Evolutionary conservation across 2,888 invertebrate species (phyloP).

Genomic region (Amiota communis): DNA sequence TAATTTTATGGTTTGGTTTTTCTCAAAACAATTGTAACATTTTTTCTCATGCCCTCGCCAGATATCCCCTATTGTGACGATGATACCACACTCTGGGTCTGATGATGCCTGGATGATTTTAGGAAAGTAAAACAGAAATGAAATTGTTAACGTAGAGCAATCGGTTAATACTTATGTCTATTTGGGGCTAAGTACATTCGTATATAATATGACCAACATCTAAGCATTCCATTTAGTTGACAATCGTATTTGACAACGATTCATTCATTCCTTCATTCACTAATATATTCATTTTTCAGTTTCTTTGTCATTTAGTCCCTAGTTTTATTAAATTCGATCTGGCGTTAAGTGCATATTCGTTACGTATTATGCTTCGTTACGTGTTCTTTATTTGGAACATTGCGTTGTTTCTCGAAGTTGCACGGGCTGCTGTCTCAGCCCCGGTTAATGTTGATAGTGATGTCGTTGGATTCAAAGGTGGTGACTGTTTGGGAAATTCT

Average conservation of each 20-base stretch:
- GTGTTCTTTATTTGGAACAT: neutral
- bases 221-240: conserved; percentile 59
- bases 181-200: neutral
- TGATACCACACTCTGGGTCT: neutral
- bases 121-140: conserved; percentile 52
- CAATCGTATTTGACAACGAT: conserved; percentile 28
- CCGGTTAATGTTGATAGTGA: neutral
- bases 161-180: neutral
- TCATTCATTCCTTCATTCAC: neutral
- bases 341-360: neutral
- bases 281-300: neutral
- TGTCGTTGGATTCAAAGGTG: conserved; percentile 8
- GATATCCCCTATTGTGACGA: too few species aligned
- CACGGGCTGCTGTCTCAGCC: conserved; percentile 10
- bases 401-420: neutral
- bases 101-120: conserved; percentile 30
- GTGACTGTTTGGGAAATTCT: conserved; percentile 53
- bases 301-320: neutral
- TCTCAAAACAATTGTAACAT: conserved; percentile 52
- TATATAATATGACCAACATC: conserved; percentile 58
- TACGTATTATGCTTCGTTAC: neutral
- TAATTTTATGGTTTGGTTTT: conserved; percentile 46
- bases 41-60: conserved; percentile 43
- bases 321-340: neutral
- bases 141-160: neutral